Percentiles rank a stretch among this genome's conserved stretches.
phyloP scores from a whole-genome alignment of 2,113 vertebrate species.

The Anser cygnoides region DNA sequence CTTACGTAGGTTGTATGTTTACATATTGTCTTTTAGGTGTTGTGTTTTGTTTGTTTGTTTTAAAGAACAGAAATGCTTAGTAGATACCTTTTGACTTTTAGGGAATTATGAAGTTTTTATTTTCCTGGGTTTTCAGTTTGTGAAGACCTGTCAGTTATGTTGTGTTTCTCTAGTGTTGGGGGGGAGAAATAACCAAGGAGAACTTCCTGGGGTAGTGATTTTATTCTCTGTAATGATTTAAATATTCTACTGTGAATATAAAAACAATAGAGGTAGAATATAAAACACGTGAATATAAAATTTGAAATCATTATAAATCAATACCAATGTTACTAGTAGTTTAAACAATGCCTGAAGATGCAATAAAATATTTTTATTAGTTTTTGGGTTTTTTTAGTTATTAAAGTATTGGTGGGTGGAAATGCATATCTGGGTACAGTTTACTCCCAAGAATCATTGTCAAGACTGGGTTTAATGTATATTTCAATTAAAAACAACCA shows the following conservation, averaged over 20 bases:
- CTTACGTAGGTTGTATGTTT: not conserved
- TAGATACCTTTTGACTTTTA: slow-evolving; percentile 9
- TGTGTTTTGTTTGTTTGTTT: not conserved
- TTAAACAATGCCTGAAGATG: not conserved
- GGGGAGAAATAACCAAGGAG: not conserved
- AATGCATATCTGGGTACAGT: not conserved
- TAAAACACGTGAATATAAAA: not conserved
- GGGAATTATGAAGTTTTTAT: slow-evolving; percentile 9
- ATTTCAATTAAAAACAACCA: not conserved
- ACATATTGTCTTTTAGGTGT: not conserved
- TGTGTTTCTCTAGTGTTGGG: not conserved
- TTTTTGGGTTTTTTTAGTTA: not conserved
- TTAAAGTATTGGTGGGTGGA: not conserved
- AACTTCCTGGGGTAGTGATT: not conserved
- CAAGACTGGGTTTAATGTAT: not conserved
- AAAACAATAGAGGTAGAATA: not conserved
- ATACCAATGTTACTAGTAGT: not conserved
- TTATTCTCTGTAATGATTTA: not conserved
- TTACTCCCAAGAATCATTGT: not conserved
- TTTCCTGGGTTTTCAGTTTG: not conserved
- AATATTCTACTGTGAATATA: not conserved
- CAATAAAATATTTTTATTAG: not conserved
- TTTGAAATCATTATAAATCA: not conserved
- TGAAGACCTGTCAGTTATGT: not conserved
- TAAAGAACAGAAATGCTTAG: not conserved